These are phyloP conservation scores for Scatophagus argus DNA, from an alignment of 2,113 vertebrate species.

Conservation along the genomic window DNA sequence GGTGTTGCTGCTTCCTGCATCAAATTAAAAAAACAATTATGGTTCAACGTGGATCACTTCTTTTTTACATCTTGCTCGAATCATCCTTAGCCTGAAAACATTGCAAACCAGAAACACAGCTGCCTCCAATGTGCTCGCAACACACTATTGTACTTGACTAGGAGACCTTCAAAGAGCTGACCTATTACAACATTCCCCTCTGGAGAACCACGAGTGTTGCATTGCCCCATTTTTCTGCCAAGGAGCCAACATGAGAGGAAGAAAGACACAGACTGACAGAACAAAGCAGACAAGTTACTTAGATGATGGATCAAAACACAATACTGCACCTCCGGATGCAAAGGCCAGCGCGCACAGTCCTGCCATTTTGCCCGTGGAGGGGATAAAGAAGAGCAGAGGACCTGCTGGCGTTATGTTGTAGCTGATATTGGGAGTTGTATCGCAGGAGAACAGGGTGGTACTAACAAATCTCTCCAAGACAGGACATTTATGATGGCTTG, in stretches of 20 bases:
- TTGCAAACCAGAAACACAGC: neutral
- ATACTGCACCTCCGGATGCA: slow-evolving; percentile 70
- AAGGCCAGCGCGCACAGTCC: slow-evolving; percentile 68
- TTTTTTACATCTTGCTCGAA: slow-evolving; percentile 2
- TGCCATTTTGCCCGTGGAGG: slow-evolving; percentile 63
- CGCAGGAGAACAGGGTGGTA: slow-evolving; percentile 56
- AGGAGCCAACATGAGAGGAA: slow-evolving; percentile 26
- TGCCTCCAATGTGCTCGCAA: neutral
- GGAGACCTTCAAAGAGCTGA: slow-evolving; percentile 53
- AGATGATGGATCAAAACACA: slow-evolving; percentile 26
- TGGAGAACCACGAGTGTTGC: slow-evolving; percentile 21
- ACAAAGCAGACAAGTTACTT: neutral
- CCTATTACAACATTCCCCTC: slow-evolving; percentile 52
- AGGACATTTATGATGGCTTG: slow-evolving; percentile 70
- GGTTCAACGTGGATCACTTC: neutral
- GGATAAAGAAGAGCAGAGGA: slow-evolving; percentile 21
- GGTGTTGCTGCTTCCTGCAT: slow-evolving; percentile 3
- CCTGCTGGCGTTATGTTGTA: slow-evolving; percentile 7
- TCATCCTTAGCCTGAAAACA: neutral
- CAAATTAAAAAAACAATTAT: slow-evolving; percentile 6
- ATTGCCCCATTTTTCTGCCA: slow-evolving; percentile 55
- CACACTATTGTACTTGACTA: slow-evolving; percentile 35
- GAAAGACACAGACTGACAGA: slow-evolving; percentile 3
- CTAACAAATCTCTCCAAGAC: slow-evolving; percentile 42
- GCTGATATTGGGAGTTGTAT: neutral